Evolutionary conservation across 2,888 invertebrate genomes (phyloP), one percentile per base, ranked within the genome.

Genomic region (Emmelina monodactyla): DNA sequence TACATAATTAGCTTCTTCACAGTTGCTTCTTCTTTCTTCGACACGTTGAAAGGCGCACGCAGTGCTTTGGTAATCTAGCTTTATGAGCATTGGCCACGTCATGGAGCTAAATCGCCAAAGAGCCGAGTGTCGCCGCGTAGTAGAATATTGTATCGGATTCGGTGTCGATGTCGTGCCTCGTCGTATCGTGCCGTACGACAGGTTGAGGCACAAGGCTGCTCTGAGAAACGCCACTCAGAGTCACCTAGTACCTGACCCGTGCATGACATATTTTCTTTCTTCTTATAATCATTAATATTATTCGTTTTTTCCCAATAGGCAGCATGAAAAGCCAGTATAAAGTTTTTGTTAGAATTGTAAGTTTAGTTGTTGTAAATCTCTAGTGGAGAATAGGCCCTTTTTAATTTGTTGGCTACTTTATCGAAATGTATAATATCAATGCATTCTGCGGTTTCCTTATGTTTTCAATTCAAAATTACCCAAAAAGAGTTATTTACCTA

Each of bases 31-130:
- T 19, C 19, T 19, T 19, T 19, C 19, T 19, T 19, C 19, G 19
- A n/a, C n/a, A 25, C 31, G 55, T 42, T 12, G 13, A 31, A 19
- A 55, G 58, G 45, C 39, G 13, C 59, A 50, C 71, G 69, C 82
- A 82, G 79, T 91, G 89, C 91, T 91, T 91, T 92, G 92, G 92
- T 91, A 91, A 91, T 90, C 88, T 91, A 92, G 91, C 92, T 92
- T 91, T 91, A 92, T 91, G 91, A 89, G 83, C 82, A 59, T 75
- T 70, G 62, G 71, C 71, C 68, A 83, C 83, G 85, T 89, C 90
- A 91, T 86, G 86, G 87, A 88, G 91, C 91, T 89, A 89, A 87
- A 89, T 88, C 86, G 88, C 91, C 92, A 92, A 92, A 92, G 92
- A 71, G 83, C 79, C 84, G 87, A 80, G 76, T 62, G 67, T 76